phyloP scores from a whole-genome alignment of 2,888 invertebrate genomes.

The Muscina levida region DNA sequence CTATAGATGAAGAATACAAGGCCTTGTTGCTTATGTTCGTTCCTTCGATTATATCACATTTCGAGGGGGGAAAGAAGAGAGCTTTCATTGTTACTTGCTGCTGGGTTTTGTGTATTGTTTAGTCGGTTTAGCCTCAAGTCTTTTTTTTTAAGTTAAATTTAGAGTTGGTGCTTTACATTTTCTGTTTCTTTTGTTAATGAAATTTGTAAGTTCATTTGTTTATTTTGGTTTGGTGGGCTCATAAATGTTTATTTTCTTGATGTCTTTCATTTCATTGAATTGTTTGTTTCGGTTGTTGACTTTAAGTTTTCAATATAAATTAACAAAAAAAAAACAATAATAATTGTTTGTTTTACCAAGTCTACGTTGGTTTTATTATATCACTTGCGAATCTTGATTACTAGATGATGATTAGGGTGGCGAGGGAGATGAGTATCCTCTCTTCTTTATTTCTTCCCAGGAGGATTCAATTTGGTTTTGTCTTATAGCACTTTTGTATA shows the following conservation, averaged over 20 bases:
- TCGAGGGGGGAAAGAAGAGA: not conserved
- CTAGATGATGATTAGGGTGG: not conserved
- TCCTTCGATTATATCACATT: conserved; percentile 12
- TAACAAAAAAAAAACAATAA: conserved; percentile 15
- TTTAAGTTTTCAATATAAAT: conserved; percentile 1
- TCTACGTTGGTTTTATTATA: conserved; percentile 15
- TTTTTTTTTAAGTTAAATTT: conserved; percentile 35
- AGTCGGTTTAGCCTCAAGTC: conserved; percentile 24
- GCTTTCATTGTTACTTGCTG: not conserved
- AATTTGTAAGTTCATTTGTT: conserved; percentile 49
- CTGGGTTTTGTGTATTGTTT: conserved; percentile 20
- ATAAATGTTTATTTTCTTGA: conserved; percentile 50
- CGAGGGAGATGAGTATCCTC: conserved; percentile 2
- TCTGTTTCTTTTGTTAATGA: conserved; percentile 54
- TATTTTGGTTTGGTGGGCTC: conserved; percentile 61
- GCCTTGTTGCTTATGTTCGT: conserved; percentile 19
- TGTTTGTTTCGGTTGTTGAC: conserved; percentile 32
- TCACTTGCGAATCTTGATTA: conserved; percentile 52
- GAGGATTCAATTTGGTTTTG: conserved; percentile 6
- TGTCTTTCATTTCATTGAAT: conserved; percentile 49
- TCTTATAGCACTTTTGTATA: conserved; percentile 47
- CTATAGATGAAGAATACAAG: conserved; percentile 20
- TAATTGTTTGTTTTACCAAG: conserved; percentile 24
- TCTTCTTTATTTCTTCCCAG: conserved; percentile 3
- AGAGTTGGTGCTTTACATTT: conserved; percentile 54